Conservation (phyloP, 2,888 invertebrate species). For the Syrphus vitripennis region DNA sequence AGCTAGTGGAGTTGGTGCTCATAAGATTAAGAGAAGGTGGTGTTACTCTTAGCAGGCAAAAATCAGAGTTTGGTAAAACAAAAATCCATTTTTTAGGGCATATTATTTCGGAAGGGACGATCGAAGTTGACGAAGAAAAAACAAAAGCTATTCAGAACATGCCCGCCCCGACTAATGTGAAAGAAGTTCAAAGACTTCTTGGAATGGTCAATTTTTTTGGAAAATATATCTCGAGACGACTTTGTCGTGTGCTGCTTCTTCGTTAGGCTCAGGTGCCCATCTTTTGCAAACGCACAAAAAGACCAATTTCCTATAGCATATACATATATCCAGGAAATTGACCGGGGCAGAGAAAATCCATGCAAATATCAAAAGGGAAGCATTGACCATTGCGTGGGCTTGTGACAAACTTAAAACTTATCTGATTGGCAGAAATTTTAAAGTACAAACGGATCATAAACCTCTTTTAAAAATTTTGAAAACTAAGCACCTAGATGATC, state of each 20-base stretch:
- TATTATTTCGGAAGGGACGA: conserved; percentile 8
- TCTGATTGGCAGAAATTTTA: too few relatives aligned
- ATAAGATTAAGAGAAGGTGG: background rate
- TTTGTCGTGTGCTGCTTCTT: too few relatives aligned
- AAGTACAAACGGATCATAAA: too few relatives aligned
- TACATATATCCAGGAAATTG: too few relatives aligned
- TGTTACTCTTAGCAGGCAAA: background rate
- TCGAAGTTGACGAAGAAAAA: conserved; percentile 16
- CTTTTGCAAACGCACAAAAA: too few relatives aligned
- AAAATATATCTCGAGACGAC: conserved; percentile 35
- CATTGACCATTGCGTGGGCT: conserved; percentile 14
- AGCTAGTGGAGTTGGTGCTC: background rate
- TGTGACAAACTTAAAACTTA: too few relatives aligned
- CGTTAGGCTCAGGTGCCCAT: too few relatives aligned
- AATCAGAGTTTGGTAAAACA: background rate
- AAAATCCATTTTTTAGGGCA: too few relatives aligned
- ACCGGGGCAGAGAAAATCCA: too few relatives aligned
- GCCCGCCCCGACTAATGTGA: background rate
- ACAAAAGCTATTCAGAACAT: conserved; percentile 21
- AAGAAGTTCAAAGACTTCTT: conserved; percentile 24
- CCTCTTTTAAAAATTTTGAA: too few relatives aligned
- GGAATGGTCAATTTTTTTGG: conserved; percentile 24
- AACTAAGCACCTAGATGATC: too few relatives aligned
- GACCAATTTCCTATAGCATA: too few relatives aligned
- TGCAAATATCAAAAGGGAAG: conserved; percentile 19